Percentiles rank a stretch among this genome's conserved stretches.
These are phyloP conservation scores for Tichodroma muraria DNA, from an alignment of 2,113 vertebrate species.

Conservation along the genomic window DNA sequence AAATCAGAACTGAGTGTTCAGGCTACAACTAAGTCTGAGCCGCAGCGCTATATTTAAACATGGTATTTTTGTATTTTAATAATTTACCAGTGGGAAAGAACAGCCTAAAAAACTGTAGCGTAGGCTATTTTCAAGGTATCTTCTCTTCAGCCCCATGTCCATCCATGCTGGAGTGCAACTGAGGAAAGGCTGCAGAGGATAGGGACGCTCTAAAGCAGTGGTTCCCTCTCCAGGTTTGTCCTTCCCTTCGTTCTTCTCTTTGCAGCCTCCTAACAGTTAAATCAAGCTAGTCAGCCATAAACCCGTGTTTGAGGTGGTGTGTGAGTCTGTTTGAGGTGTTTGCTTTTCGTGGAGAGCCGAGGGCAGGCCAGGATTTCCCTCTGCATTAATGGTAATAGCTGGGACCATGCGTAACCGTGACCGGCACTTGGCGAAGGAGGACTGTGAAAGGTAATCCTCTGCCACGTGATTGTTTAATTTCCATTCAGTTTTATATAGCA, in stretches of 20 bases:
- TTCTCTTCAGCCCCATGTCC: background rate
- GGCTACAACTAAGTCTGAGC: background rate
- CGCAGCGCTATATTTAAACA: constrained; percentile 32
- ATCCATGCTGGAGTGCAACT: background rate
- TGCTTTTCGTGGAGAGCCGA: accelerated
- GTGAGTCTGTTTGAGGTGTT: background rate
- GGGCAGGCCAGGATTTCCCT: background rate
- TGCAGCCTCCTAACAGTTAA: background rate
- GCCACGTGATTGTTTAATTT: background rate
- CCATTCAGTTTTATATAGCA: background rate
- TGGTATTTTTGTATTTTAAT: constrained; percentile 57
- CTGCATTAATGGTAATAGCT: background rate
- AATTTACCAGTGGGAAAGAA: constrained; percentile 46
- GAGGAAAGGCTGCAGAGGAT: background rate
- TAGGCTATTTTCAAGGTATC: background rate
- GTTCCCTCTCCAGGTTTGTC: background rate
- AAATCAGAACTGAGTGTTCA: background rate
- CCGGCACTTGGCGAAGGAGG: background rate
- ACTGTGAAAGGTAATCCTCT: background rate
- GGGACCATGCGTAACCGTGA: accelerated
- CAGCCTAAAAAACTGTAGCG: background rate
- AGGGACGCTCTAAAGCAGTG: background rate
- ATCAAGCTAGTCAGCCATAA: background rate
- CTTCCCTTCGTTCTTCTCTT: background rate
- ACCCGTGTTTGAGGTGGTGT: accelerated